phyloP scores from a whole-genome alignment of 64 coral and sea anemone species.

The Platygyra sinensis region DNA sequence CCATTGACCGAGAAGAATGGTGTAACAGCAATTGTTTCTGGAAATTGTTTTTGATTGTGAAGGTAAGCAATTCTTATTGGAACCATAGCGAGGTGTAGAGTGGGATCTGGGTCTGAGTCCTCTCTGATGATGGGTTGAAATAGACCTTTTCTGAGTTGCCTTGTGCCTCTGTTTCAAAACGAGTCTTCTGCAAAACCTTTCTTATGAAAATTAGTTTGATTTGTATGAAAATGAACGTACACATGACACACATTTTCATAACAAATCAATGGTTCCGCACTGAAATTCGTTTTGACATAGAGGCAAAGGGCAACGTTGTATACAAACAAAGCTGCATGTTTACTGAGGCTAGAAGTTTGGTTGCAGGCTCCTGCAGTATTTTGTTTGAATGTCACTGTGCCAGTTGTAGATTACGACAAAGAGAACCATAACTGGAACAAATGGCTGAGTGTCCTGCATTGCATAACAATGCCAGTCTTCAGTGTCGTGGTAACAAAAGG shows the following conservation, averaged over 20 bases:
- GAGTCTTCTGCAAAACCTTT: too few species aligned
- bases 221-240: too few species aligned
- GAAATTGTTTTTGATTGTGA: conserved; percentile 44
- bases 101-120: too few species aligned
- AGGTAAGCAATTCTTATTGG: conserved; percentile 31
- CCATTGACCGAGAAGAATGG: conserved; percentile 51
- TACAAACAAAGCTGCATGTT: not conserved
- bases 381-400: conserved; percentile 82
- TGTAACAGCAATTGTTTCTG: not conserved
- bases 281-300: too few species aligned
- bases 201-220: too few species aligned
- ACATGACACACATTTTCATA: too few species aligned
- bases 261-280: too few species aligned
- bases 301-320: too few species aligned
- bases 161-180: too few species aligned
- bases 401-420: conserved; percentile 71
- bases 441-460: conserved; percentile 82
- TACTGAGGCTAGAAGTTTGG: not conserved
- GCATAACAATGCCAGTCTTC: conserved; percentile 80
- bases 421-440: conserved; percentile 92
- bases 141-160: too few species aligned
- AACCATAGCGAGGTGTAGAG: too few species aligned
- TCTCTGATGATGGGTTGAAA: not conserved
- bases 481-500: conserved; percentile 75
- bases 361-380: conserved; percentile 74